Evolutionary conservation across 30 jellyfish, hydroid and myxozoan species (phyloP), one percentile per base, ranked within the genome.

Genomic region (Aurelia aurita): DNA sequence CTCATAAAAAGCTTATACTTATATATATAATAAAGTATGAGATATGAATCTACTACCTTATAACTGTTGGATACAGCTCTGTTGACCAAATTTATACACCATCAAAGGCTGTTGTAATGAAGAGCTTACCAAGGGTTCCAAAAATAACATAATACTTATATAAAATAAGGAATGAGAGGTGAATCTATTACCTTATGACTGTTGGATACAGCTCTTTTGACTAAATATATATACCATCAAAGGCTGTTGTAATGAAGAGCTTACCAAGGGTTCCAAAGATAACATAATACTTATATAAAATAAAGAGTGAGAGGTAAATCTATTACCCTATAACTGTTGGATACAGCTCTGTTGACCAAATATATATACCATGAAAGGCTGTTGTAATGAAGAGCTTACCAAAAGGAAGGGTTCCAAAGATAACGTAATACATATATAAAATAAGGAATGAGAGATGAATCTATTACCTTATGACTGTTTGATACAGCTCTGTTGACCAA

Each of bases 321-420:
- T 20, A 26, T 72, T 29, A 72, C 85, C 85, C 28, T 54, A 46
- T 54, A 7, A 72, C 85, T 25, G 85, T 72, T 47, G 85, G 85
- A 22, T 72, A 72, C 8, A 72, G 16, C 54, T 72, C 85, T 8
- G 85, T 39, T 7, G 85, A 72, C 85, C 85, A 72, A 20, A 53
- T 29, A 53, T 72, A 72, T 53, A 72, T 49, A 6, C 47, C 13
- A 5, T 23, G 26, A 27, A 35, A 72, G 13, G 85, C 13, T 25
- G 49, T 54, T 21, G 85, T 25, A 71, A 43, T 72, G 85, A 70
- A 72, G 72, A 72, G 49, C 72, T 72, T 72, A 7, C 85, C 85
- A 43, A 72, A n/a, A n/a, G n/a, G n/a, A n/a, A n/a, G 64, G 11
- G 49, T 45, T 2, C 85, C 85, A 72, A 65, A 32, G 13, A n/a